Percentiles rank a stretch among this genome's conserved stretches.
Evolutionary conservation across 2,888 invertebrate genomes (phyloP).

Genomic region (Amphipyra berbera): DNA sequence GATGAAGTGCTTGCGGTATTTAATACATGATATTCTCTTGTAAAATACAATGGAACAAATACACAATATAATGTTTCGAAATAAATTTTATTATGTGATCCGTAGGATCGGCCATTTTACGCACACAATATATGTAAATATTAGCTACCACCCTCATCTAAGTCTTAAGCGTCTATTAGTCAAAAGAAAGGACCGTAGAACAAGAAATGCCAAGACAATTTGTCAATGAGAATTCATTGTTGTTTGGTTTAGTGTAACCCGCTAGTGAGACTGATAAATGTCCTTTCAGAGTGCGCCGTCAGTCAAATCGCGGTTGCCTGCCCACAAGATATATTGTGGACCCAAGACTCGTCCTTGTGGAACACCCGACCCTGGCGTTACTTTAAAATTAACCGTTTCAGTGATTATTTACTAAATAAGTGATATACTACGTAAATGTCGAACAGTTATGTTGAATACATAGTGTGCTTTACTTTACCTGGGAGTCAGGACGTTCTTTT

Average conservation of each 20-base stretch:
- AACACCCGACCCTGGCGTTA: constrained; percentile 77
- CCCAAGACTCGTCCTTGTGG: constrained; percentile 83
- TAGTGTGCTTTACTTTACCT: constrained; percentile 1
- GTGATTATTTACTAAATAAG: constrained; percentile 70
- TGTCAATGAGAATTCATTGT: constrained; percentile 90
- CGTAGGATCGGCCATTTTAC: neutral
- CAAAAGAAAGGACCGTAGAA: constrained; percentile 78
- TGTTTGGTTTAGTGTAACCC: constrained; percentile 89
- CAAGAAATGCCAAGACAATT: constrained; percentile 86
- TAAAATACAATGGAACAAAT: no score
- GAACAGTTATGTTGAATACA: constrained; percentile 14
- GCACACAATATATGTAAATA: constrained; percentile 11
- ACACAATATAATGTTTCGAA: no score
- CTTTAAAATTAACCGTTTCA: constrained; percentile 85
- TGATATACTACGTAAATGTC: constrained; percentile 36
- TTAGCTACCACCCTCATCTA: constrained; percentile 32
- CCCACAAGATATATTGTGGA: constrained; percentile 89
- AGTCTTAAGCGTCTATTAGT: constrained; percentile 68
- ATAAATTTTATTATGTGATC: no score
- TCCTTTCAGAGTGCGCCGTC: constrained; percentile 89
- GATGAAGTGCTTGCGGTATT: neutral
- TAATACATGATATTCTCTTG: no score
- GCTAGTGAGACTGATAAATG: constrained; percentile 89
- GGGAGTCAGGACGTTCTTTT: constrained; percentile 6
- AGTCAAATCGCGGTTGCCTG: constrained; percentile 89